Evolutionary conservation across 2,113 vertebrate species (phyloP), one percentile per base, ranked within the genome.

Genomic region (Ochotona curzoniae): DNA sequence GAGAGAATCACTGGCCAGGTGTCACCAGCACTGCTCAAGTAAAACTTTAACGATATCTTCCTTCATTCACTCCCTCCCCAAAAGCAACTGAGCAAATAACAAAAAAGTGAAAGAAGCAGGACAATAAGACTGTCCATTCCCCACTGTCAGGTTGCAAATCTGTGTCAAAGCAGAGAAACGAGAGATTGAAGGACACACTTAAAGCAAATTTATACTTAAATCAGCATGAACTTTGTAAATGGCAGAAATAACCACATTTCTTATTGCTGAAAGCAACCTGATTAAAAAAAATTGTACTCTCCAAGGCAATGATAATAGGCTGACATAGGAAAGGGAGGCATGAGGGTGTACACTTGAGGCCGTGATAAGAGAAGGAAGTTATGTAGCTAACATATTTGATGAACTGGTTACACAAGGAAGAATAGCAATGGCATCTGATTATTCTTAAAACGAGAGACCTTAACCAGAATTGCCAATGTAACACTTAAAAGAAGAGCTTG

Each of bases 141-240:
- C 8, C 60, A 66, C 26, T n/a, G 21, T 64, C 63, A 15, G 12
- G 67, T 20, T 63, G 89, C 32, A 54, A 32, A 51, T 32, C 35
- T 30, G 30, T 12, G 70, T 84, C 66, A 74, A 90, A 86, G 4
- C 64, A 63, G 57, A 87, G 44, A 86, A 75, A 83, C 30, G 74
- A 49, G 25, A 82, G n/a, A 49, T 11, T 32, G n/a, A 63, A 51
- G 32, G 74, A 15, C 7, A 60, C 75, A 9, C 79, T 87, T 25
- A 67, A 12, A 54, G 26, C 20, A 75, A 90, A 78, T 60, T 81
- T 88, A 63, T 80, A 44, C 67, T 28, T 92, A 87, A 93, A 63
- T 71, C 70, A 23, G 38, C 75, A 20, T 61, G 47, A 91, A 44
- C 12, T 60, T 80, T 49, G 64, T 87, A 87, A 83, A 76, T 57